A percentile compares a stretch with the other conserved stretches of the same genome.
Evolutionary conservation across 2,888 invertebrate species (phyloP).

Genomic region (Spialia ferax): DNA sequence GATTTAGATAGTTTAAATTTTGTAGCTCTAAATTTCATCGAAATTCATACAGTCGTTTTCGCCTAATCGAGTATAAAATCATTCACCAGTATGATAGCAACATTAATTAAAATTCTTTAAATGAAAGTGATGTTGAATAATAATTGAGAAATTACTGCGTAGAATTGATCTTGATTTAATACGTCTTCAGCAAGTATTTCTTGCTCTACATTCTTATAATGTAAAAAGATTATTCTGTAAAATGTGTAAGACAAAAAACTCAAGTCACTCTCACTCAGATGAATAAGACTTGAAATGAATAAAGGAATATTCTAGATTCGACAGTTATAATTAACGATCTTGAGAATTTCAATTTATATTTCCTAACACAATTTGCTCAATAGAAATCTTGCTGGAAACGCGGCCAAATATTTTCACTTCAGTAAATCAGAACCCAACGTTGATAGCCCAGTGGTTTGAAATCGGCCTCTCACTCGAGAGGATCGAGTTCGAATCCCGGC

Average conservation of each 20-base stretch:
- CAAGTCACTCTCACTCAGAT: neutral
- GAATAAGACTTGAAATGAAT: neutral
- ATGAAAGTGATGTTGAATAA: too few relatives aligned
- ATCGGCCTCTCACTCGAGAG: too few relatives aligned
- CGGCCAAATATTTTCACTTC: slow-evolving; percentile 33
- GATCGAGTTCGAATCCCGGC: too few relatives aligned
- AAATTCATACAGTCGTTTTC: too few relatives aligned
- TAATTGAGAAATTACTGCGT: too few relatives aligned
- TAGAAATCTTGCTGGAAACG: slow-evolving; percentile 21
- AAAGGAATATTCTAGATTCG: neutral
- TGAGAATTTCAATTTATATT: slow-evolving; percentile 22
- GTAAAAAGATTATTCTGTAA: neutral
- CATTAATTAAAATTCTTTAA: too few relatives aligned
- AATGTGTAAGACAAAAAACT: neutral
- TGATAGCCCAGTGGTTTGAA: too few relatives aligned
- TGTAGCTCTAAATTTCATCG: too few relatives aligned
- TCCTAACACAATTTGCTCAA: slow-evolving; percentile 11
- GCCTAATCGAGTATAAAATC: too few relatives aligned
- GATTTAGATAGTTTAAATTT: too few relatives aligned
- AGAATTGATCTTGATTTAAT: too few relatives aligned
- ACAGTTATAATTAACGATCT: slow-evolving; percentile 1
- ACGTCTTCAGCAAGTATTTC: neutral
- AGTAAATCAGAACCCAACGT: slow-evolving; percentile 34
- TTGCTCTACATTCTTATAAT: neutral
- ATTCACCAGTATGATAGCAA: too few relatives aligned